Evolutionary conservation across 2,797 vertebrate species (phyloP).

Genomic region (Myotis daubentonii): DNA sequence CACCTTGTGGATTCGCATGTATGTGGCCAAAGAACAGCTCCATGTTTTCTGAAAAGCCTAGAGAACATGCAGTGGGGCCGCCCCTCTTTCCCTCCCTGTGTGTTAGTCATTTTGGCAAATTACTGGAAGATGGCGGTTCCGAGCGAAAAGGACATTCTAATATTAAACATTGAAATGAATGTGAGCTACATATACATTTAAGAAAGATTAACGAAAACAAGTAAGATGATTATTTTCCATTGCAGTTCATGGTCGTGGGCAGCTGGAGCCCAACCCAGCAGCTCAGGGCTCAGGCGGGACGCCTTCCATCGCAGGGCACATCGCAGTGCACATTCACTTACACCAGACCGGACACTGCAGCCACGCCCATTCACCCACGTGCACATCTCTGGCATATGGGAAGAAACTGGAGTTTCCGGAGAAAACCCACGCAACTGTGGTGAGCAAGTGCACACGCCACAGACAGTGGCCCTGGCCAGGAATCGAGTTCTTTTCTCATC

Average conservation of each 20-base stretch:
- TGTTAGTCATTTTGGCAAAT: no score
- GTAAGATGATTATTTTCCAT: background rate
- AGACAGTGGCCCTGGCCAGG: no score
- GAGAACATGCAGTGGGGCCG: no score
- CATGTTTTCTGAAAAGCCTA: no score
- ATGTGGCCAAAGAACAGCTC: no score
- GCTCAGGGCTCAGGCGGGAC: background rate
- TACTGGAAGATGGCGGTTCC: no score
- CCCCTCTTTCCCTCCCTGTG: no score
- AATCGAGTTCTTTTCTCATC: background rate
- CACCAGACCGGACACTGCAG: background rate
- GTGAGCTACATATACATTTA: background rate
- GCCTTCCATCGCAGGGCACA: background rate
- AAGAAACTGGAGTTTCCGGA: background rate
- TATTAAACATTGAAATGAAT: background rate
- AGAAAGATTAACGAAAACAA: background rate
- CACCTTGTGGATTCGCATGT: no score
- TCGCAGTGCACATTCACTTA: background rate
- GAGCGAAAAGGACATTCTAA: background rate
- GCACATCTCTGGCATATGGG: background rate
- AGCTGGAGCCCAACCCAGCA: background rate
- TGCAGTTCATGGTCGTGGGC: background rate
- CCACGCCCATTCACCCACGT: background rate
- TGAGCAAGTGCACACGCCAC: no score
- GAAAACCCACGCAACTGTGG: background rate